Evolutionary conservation across 2,113 vertebrate species (phyloP), one percentile per base, ranked within the genome.

Genomic region (Apeltes quadracus): DNA sequence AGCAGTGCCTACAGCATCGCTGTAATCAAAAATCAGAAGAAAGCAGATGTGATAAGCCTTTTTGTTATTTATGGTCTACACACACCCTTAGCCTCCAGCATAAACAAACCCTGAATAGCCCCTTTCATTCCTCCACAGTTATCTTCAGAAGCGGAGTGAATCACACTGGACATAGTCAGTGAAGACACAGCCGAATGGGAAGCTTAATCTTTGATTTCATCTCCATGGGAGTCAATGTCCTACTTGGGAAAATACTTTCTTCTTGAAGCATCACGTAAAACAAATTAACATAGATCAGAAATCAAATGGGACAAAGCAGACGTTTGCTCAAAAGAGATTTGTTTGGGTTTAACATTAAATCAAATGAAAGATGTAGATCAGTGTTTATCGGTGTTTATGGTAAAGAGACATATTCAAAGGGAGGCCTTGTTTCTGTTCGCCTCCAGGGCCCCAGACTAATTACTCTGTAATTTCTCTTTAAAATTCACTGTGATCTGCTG

Each of bases 81-180:
- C 54, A 79, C 78, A 82, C 16, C 63, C 57, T 23, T 86, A 75
- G 79, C 87, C 87, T 85, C 69, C 56, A 89, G 86, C 77, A 82
- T 84, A 81, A 90, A 91, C 84, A 90, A 87, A 82, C 66, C 59
- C 75, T 85, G 69, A 89, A 89, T 83, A 72, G 78, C 66, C 29
- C 23, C 61, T 83, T 91, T 88, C 72, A 86, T 81, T 78, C 59
- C 51, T 63, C 11, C 41, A 67, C 53, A 61, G 62, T 69, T 84
- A 80, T 89, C 78, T 76, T 81, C 69, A 81, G 46, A 84, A 68
- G 75, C 29, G 57, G 62, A 63, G 78, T 79, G 83, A 84, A 81
- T 88, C 76, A 84, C 69, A 62, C 66, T 66, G 64, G 6, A 5
- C 34, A 34, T 20, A 22, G 48, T 76, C 34, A 29, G 51, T 54